Conservation (phyloP, 2,888 invertebrate species). For the Linyphia triangularis region DNA sequence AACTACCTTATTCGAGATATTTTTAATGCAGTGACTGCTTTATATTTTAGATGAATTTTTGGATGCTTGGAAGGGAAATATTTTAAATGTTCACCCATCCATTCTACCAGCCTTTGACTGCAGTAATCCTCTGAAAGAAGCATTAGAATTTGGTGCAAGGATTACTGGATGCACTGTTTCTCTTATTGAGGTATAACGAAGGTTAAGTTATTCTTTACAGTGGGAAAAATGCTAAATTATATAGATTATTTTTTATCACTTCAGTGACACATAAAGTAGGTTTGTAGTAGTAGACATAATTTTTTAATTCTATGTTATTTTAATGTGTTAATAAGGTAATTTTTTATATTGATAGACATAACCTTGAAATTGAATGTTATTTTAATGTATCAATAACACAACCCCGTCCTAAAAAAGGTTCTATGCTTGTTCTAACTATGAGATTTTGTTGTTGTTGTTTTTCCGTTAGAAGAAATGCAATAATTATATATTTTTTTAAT, state of each 20-base stretch:
- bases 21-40: too few species aligned
- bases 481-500: too few species aligned
- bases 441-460: too few species aligned
- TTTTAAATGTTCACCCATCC: conserved; percentile 97
- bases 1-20: too few species aligned
- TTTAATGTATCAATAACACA: too few species aligned
- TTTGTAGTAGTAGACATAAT: too few species aligned
- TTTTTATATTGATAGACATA: too few species aligned
- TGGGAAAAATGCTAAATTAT: background rate
- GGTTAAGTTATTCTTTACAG: background rate
- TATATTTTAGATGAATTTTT: conserved; percentile 72
- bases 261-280: background rate
- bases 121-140: conserved; percentile 90
- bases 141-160: conserved; percentile 90
- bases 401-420: too few species aligned
- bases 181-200: conserved; percentile 93
- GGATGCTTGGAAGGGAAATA: conserved; percentile 85
- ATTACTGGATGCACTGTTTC: conserved; percentile 97
- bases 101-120: conserved; percentile 95
- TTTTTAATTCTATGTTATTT: background rate
- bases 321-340: too few species aligned
- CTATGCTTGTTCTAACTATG: too few species aligned
- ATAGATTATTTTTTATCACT: background rate
- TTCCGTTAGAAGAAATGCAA: too few species aligned
- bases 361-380: too few species aligned